Percentiles rank a stretch among this genome's conserved stretches.
Evolutionary conservation across 1,140 invertebrate genomes (phyloP).

Genomic region (Lordiphosa clarofinis): DNA sequence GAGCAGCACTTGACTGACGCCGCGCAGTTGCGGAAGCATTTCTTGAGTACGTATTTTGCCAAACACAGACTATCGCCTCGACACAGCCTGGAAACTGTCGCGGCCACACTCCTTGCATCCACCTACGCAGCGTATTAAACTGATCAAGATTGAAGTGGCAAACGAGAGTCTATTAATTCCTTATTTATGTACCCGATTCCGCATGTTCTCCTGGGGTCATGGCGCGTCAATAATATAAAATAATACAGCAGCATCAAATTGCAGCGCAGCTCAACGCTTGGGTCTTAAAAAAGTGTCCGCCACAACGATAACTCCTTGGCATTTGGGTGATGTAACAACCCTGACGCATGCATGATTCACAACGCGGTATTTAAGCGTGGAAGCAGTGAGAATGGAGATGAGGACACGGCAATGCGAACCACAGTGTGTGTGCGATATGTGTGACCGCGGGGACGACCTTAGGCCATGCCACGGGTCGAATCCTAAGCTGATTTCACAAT

Average conservation of each 20-base stretch:
- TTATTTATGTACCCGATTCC: neutral
- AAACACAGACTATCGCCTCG: neutral
- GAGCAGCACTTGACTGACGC: slow-evolving; percentile 16
- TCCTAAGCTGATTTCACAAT: too few species aligned
- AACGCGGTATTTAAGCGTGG: slow-evolving; percentile 1
- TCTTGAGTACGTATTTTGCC: neutral
- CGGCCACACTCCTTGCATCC: slow-evolving; percentile 1
- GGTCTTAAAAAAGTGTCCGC: slow-evolving; percentile 28
- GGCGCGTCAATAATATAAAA: slow-evolving; percentile 21
- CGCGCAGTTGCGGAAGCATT: slow-evolving; percentile 12
- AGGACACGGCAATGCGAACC: neutral
- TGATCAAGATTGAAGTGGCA: slow-evolving; percentile 4
- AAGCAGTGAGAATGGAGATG: too few species aligned
- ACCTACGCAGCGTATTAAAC: neutral
- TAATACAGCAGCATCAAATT: slow-evolving; percentile 11
- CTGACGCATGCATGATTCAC: slow-evolving; percentile 11
- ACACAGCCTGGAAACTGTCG: too few species aligned
- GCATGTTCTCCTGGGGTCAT: slow-evolving; percentile 8
- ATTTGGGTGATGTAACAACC: slow-evolving; percentile 7
- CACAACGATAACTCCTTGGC: slow-evolving; percentile 8
- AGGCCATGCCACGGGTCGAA: too few species aligned
- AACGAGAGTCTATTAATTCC: too few species aligned
- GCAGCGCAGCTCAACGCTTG: slow-evolving; percentile 11
- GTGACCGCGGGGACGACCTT: neutral
- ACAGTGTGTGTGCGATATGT: slow-evolving; percentile 1